Conservation (phyloP, 1,140 invertebrate species). For the Cotesia vestalis region DNA sequence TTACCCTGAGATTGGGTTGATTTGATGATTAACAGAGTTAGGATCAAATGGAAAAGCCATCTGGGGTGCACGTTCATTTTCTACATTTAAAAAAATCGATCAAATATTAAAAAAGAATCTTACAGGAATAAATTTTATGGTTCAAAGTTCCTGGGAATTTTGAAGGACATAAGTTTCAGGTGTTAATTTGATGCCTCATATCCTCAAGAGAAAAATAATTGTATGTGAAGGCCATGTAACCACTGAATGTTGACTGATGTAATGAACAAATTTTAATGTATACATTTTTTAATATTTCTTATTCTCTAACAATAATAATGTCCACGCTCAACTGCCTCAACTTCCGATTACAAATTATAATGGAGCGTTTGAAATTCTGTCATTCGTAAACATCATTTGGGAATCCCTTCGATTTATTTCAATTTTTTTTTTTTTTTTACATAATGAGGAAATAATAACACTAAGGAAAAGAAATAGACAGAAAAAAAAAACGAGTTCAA, state of each 20-base stretch:
- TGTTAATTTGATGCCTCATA: background rate
- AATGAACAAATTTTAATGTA: background rate
- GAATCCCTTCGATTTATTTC: background rate
- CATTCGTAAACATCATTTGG: background rate
- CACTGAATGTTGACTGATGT: slow-evolving; percentile 4
- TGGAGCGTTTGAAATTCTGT: background rate
- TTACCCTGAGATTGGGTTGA: slow-evolving; percentile 23
- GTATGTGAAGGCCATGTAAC: slow-evolving; percentile 1
- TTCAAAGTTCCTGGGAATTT: background rate
- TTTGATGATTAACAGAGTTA: slow-evolving; percentile 8
- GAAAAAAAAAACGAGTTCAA: background rate
- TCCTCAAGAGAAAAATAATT: background rate
- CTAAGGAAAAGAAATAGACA: background rate
- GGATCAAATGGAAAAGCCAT: background rate
- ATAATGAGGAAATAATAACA: background rate
- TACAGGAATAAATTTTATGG: no score
- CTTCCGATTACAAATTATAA: background rate
- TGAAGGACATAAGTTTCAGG: slow-evolving; percentile 13
- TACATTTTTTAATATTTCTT: background rate
- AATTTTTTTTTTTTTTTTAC: background rate
- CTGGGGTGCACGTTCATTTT: background rate
- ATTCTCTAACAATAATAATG: background rate
- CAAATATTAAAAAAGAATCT: background rate
- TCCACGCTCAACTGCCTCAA: background rate
- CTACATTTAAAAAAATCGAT: slow-evolving; percentile 4